phyloP scores from a whole-genome alignment of 2,113 vertebrate genomes.

The Sciurus niger region DNA sequence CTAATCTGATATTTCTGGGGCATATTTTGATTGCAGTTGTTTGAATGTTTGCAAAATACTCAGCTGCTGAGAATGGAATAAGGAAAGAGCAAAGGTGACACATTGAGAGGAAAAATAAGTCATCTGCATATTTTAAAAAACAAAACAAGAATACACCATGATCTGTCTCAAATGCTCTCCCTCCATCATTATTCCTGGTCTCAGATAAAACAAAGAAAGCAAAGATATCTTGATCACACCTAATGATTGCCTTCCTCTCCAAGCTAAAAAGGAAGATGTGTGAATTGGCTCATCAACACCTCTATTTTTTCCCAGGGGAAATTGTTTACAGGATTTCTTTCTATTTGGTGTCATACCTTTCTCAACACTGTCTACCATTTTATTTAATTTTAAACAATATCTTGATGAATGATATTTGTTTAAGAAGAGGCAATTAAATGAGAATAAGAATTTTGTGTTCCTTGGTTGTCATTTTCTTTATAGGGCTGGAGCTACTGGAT shows the following conservation, averaged over 20 bases:
- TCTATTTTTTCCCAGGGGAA: background rate
- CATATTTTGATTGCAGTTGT: conserved; percentile 51
- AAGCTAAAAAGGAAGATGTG: background rate
- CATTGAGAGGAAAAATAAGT: background rate
- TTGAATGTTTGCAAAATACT: conserved; percentile 46
- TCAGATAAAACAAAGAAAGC: conserved; percentile 17
- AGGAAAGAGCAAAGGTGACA: background rate
- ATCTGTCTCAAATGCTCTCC: background rate
- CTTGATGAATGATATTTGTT: background rate
- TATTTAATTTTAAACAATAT: conserved; percentile 36
- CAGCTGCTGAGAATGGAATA: background rate
- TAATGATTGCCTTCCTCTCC: background rate
- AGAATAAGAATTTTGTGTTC: background rate
- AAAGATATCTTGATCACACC: background rate
- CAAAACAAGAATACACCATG: background rate
- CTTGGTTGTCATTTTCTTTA: background rate
- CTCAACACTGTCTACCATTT: background rate
- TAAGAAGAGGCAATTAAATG: background rate
- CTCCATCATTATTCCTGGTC: background rate
- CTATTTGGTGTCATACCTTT: background rate
- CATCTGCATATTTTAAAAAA: background rate
- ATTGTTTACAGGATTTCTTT: background rate
- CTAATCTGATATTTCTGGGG: background rate
- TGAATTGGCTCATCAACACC: background rate
- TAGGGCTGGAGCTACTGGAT: background rate